These are phyloP conservation scores for Heliconius nattereri DNA, from an alignment of 1,140 invertebrate species.

Conservation along the genomic window DNA sequence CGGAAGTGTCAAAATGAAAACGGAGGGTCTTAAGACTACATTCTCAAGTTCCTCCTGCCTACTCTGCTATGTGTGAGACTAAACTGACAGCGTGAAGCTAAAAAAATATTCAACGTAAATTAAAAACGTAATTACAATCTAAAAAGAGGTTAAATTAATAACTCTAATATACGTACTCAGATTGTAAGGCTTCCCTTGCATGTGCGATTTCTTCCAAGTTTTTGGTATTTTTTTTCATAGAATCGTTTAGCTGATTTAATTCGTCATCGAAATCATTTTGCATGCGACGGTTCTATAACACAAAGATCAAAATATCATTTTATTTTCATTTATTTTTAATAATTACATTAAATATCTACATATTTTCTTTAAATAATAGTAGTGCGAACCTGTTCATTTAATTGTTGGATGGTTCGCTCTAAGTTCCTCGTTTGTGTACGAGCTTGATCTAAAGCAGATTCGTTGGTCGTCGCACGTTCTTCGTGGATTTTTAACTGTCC, in stretches of 20 bases:
- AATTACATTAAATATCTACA: background rate
- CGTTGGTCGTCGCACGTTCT: conserved; percentile 52
- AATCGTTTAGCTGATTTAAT: conserved; percentile 62
- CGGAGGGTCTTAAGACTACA: too few relatives aligned
- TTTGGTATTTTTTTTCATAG: conserved; percentile 57
- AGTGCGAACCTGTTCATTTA: conserved; percentile 56
- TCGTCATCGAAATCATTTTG: conserved; percentile 62
- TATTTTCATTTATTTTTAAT: background rate
- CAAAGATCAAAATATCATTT: conserved; percentile 13
- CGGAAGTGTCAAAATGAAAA: too few relatives aligned
- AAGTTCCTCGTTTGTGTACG: conserved; percentile 45
- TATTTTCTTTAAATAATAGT: background rate
- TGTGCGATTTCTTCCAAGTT: conserved; percentile 67
- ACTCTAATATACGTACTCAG: conserved; percentile 54
- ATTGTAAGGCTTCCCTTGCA: conserved; percentile 63
- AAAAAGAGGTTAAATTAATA: background rate
- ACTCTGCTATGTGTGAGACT: too few relatives aligned
- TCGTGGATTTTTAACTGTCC: conserved; percentile 56
- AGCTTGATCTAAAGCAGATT: conserved; percentile 58
- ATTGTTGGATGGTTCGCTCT: conserved; percentile 58
- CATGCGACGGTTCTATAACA: conserved; percentile 59
- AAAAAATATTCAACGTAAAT: too few relatives aligned
- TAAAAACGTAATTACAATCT: background rate
- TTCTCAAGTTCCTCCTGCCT: too few relatives aligned
- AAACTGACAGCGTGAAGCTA: too few relatives aligned